These are phyloP conservation scores for Harpalus rubripes DNA, from an alignment of 2,888 invertebrate species.

Conservation along the genomic window DNA sequence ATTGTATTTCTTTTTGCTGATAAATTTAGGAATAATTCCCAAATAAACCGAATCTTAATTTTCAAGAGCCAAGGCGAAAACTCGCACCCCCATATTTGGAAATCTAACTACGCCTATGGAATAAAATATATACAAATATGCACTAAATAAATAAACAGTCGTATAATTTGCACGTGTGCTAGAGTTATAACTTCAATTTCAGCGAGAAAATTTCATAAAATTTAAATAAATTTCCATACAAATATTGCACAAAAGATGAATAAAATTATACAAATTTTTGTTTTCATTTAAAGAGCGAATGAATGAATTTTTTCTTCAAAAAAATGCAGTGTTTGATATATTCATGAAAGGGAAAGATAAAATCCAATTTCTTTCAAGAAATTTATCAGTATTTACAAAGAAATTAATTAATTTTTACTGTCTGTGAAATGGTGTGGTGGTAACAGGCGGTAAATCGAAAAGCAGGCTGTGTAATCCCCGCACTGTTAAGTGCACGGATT, in stretches of 20 bases:
- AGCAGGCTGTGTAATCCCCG: background rate
- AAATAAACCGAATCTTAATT: too few relatives aligned
- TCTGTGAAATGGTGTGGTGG: background rate
- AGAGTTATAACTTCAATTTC: background rate
- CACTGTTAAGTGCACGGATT: background rate
- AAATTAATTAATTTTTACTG: conserved; percentile 1
- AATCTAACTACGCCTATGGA: too few relatives aligned
- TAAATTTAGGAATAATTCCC: too few relatives aligned
- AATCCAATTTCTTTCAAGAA: background rate
- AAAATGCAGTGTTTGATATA: background rate
- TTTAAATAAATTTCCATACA: conserved; percentile 1
- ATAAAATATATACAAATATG: background rate
- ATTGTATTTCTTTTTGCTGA: too few relatives aligned
- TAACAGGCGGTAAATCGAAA: background rate
- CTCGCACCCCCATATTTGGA: too few relatives aligned
- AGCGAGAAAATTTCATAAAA: background rate
- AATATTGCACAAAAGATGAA: background rate
- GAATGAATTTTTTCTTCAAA: background rate
- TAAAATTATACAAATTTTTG: background rate
- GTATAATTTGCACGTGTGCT: background rate
- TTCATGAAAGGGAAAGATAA: background rate
- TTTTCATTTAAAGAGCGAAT: background rate
- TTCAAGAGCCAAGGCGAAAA: too few relatives aligned
- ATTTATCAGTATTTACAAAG: background rate
- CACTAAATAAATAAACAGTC: background rate